Percentiles rank a stretch among this genome's conserved stretches.
These are phyloP conservation scores for Chascanopsetta lugubris DNA, from an alignment of 2,113 vertebrate genomes.

Conservation along the genomic window DNA sequence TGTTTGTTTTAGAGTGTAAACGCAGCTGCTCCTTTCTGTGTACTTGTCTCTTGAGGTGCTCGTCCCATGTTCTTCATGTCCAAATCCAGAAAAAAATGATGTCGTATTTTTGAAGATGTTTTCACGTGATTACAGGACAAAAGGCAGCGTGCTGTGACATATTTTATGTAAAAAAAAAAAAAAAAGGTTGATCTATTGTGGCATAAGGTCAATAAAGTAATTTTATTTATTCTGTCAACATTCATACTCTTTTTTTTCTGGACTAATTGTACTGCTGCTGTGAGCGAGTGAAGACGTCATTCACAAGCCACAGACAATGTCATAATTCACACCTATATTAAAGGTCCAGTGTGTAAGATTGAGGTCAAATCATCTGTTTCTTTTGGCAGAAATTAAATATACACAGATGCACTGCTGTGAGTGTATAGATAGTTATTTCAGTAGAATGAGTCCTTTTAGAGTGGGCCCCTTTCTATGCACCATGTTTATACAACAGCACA, in stretches of 20 bases:
- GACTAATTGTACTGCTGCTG: too few relatives aligned
- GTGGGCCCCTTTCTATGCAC: too few relatives aligned
- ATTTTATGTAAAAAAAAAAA: constrained; percentile 1
- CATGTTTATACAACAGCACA: too few relatives aligned
- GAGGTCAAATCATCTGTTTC: too few relatives aligned
- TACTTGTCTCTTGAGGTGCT: constrained; percentile 22
- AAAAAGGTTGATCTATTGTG: constrained; percentile 4
- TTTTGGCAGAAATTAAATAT: too few relatives aligned
- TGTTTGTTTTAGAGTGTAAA: constrained; percentile 7
- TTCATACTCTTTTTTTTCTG: neutral
- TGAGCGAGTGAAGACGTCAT: too few relatives aligned
- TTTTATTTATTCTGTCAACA: constrained; percentile 43
- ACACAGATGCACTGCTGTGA: too few relatives aligned
- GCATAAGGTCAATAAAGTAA: constrained; percentile 34
- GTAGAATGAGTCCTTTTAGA: too few relatives aligned
- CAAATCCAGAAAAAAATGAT: constrained; percentile 26
- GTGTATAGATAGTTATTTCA: too few relatives aligned
- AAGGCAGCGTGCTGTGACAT: constrained; percentile 6
- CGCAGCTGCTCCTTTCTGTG: constrained; percentile 1
- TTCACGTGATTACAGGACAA: constrained; percentile 15
- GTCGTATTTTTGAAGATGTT: neutral
- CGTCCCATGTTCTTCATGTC: constrained; percentile 23
- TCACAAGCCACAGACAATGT: too few relatives aligned
- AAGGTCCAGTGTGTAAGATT: too few relatives aligned
- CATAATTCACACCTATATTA: too few relatives aligned